Evolutionary conservation across 2,888 invertebrate genomes (phyloP).

Genomic region (Thecocarcelia acutangulata): DNA sequence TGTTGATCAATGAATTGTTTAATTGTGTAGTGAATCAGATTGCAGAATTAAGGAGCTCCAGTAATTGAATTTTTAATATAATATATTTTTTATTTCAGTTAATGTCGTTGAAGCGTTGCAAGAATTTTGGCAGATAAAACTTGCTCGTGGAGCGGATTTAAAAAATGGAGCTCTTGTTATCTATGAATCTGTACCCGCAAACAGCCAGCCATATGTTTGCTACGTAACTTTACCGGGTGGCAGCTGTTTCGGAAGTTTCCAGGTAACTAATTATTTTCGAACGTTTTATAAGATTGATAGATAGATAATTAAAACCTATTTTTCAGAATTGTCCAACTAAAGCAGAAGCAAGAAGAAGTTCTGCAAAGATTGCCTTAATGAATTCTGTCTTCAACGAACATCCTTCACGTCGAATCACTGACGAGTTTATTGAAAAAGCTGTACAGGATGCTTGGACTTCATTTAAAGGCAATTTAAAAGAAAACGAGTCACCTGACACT

Average conservation of each 20-base stretch:
- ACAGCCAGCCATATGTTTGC: conserved; percentile 95
- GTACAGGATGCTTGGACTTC: conserved; percentile 95
- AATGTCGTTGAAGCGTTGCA: conserved; percentile 97
- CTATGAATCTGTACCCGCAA: conserved; percentile 96
- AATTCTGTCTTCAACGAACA: conserved; percentile 98
- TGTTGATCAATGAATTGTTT: too few relatives aligned
- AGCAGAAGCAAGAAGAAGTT: conserved; percentile 95
- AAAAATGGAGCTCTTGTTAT: conserved; percentile 95
- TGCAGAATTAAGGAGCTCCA: too few relatives aligned
- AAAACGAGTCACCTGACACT: conserved; percentile 86
- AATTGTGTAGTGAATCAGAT: too few relatives aligned
- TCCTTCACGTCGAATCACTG: conserved; percentile 94
- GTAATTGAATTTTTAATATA: too few relatives aligned
- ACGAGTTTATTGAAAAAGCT: conserved; percentile 96
- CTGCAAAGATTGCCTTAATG: conserved; percentile 97
- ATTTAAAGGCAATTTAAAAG: conserved; percentile 86
- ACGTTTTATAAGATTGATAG: not conserved
- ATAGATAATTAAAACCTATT: too few relatives aligned
- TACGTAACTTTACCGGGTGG: conserved; percentile 97
- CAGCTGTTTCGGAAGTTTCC: conserved; percentile 97
- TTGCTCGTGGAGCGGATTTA: conserved; percentile 91
- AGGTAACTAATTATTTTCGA: conserved; percentile 83
- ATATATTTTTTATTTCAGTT: conserved; percentile 83
- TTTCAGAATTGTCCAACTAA: conserved; percentile 93
- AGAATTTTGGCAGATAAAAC: conserved; percentile 99